Evolutionary conservation across 2,888 invertebrate species (phyloP), one percentile per base, ranked within the genome.

Genomic region (Agrochola litura): DNA sequence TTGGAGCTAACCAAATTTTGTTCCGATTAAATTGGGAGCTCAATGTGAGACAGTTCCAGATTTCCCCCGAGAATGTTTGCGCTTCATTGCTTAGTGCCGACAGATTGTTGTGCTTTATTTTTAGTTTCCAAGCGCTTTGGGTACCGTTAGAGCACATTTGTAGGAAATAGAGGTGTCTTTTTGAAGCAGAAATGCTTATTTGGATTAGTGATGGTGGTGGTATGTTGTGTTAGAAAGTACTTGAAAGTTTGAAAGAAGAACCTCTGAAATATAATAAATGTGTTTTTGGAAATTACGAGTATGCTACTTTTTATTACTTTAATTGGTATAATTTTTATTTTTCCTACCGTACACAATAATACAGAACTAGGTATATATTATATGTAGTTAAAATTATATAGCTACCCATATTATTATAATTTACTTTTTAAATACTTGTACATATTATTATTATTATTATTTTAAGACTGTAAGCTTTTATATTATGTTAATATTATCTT

Each of bases 61-160:
- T 90, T 90, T 89, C 89, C 88, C 88, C 12, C 4, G 90, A 79
- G 89, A 69, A 79, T 79, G 71, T 86, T 86, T 83, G 69, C 71
- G 83, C 79, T 83, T 78, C 84, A 87, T 82, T 86, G 85, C 85
- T 75, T 75, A 37, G 58, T 69, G 65, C 67, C 74, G 77, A 77
- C 75, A 78, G 81, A 75, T 84, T 87, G 79, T 69, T 73, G 49
- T 43, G 22, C 68, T 84, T 77, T 82, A 78, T 80, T 86, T 81
- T 85, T 78, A 85, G 76, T 81, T 82, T 73, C 65, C 49, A 63
- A 64, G 30, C 63, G 73, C 61, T 80, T 85, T 63, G n/a, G 58
- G 56, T 64, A 60, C n/a, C 25, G 37, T 72, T 56, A 37, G 6
- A 75, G 14, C 16, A 54, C 49, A 80, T 54, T 73, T 73, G 16